Base-by-base conservation (phyloP, 1,140 invertebrate genomes). In the Dinothrombium tinctorium region DNA sequence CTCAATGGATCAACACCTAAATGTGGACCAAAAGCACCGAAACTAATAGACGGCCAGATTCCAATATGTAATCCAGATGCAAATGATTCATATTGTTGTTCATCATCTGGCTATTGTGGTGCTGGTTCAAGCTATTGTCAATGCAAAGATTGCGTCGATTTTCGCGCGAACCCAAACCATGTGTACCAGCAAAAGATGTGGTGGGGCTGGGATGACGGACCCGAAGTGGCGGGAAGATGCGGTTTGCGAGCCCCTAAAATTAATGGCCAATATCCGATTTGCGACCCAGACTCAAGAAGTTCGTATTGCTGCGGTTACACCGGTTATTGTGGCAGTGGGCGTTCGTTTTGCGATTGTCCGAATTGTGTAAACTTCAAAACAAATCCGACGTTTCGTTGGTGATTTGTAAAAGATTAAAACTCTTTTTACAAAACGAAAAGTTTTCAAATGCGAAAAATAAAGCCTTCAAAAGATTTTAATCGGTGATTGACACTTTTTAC, bases 31-130 rank as follows among this genome's bases (percentile, higher is more conserved):
- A 21, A 21, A 0, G 17, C 33, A 5, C 17, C 20, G 20, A 20
- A 19, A 21, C 3, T 36, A 22, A 12, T 21, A 1, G 23, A 36
- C n/a, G 33, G 33, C 8, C n/a, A 12, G 19, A 19, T 2, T 8
- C 33, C 33, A 36, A 21, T 21, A 7, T 36, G 33, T 36, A 36
- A 36, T 36, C 33, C 33, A 20, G 33, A 36, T 21, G 33, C 20
- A 22, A 19, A 19, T 2, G 11, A 36, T 19, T 22, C 9, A 21
- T 22, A 36, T 21, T 36, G 33, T 36, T 36, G 33, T 22, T 36
- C 33, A 36, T 19, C 33, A 21, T 22, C 20, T 11, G 33, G 33
- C 14, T 36, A 22, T n/a, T 36, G 33, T 36, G 33, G 33, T 21
- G 23, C 33, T 8, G 33, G 33, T 2, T 22, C 33, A 21, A 22